Evolutionary conservation across 2,888 invertebrate genomes (phyloP).

Genomic region (Candidula unifasciata): DNA sequence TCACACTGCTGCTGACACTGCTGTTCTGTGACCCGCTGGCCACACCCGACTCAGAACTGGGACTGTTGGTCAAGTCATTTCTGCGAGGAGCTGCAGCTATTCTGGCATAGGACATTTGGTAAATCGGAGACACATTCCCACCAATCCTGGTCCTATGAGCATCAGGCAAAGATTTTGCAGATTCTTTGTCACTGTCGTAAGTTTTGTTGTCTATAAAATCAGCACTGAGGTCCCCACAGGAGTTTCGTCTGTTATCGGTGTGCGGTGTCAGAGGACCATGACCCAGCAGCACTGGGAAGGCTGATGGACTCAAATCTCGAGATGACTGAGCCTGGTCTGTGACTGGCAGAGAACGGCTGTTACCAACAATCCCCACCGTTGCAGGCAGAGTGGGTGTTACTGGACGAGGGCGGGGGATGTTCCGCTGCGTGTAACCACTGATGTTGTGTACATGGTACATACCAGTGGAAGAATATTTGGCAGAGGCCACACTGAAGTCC

Average conservation of each 20-base stretch:
- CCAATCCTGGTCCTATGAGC: conserved; percentile 57
- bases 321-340: conserved; percentile 36
- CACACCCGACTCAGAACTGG: conserved; percentile 46
- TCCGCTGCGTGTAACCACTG: conserved; percentile 5
- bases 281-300: conserved; percentile 68
- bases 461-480: background rate
- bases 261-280: conserved; percentile 49
- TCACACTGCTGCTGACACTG: conserved; percentile 36
- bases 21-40: conserved; percentile 46
- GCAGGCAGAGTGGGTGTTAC: conserved; percentile 27
- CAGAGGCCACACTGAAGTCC: background rate
- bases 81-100: conserved; percentile 64
- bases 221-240: conserved; percentile 68
- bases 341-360: conserved; percentile 6
- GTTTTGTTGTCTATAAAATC: conserved; percentile 55
- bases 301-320: conserved; percentile 71
- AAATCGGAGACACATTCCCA: conserved; percentile 57
- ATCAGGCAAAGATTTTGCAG: conserved; percentile 73
- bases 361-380: conserved; percentile 15
- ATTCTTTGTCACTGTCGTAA: conserved; percentile 73
- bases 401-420: conserved; percentile 3
- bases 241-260: conserved; percentile 66
- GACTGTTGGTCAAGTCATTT: conserved; percentile 39
- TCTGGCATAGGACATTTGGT: conserved; percentile 71
- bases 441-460: background rate